Evolutionary conservation across 2,888 invertebrate genomes (phyloP), one percentile per base, ranked within the genome.

Genomic region (Dasysyrphus tricinctus): DNA sequence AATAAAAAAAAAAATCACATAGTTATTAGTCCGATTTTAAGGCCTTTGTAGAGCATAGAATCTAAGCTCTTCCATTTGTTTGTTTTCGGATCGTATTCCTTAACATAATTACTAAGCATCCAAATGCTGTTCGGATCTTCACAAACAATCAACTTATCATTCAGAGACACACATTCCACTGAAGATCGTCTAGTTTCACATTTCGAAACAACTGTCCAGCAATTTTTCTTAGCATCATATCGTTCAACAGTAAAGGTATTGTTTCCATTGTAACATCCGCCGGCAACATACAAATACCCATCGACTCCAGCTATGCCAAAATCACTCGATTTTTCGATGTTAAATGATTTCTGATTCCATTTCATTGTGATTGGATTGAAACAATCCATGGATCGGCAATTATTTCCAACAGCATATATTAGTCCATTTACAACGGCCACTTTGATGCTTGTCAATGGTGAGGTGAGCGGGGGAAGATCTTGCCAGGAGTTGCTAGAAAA

Each of bases 331-430:
- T 65, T 47, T 34, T 65, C 65, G 12, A 47, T 19, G 16, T 11
- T 44, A 47, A 37, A 56, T 12, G 34, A 16, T 37, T 57, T 57
- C 8, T 7, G n/a, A 34, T 54, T 57, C 67, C 76, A 67, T 76
- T 29, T 47, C 2, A 19, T 16, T 4, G 67, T 29, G n/a, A 47
- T 11, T 1, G 65, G 76, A 44, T 67, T 42, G 16, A 65, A 76
- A 24, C 76, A 76, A n/a, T 56, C 65, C 67, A 63, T 57, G 9
- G 47, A 12, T 1, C 29, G 47, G 19, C 47, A 34, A 49, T 49
- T 34, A 49, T 32, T 34, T 7, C 47, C 47, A 32, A 65, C 34
- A 34, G 65, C 65, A 32, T 65, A 65, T 3, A 65, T 47, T 4
- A 65, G 44, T 16, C 34, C 65, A 65, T 65, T 24, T 0, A 34